Evolutionary conservation across 64 coral and sea anemone species (phyloP).

Genomic region (Montipora sp.): DNA sequence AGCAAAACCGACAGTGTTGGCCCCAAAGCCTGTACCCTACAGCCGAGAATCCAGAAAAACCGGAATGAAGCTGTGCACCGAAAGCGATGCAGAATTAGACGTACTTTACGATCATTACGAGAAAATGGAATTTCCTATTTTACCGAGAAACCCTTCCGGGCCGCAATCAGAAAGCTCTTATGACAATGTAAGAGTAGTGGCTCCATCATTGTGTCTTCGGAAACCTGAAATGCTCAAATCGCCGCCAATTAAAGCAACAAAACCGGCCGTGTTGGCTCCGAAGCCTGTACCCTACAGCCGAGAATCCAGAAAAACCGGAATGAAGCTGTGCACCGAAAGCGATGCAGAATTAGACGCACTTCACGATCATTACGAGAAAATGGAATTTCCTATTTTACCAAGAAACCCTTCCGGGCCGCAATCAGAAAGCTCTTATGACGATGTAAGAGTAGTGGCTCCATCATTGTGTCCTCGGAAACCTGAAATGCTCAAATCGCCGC

Average conservation of each 20-base stretch:
- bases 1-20: too few species aligned
- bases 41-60: background rate
- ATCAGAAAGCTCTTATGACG: background rate
- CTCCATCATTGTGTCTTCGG: background rate
- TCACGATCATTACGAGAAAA: slow-evolving; percentile 1
- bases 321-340: background rate
- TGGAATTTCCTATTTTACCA: background rate
- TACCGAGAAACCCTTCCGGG: background rate
- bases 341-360: background rate
- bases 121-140: background rate
- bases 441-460: background rate
- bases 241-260: background rate
- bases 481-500: background rate
- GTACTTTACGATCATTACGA: slow-evolving; percentile 1
- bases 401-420: background rate
- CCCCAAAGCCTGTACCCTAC: too few species aligned
- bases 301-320: background rate
- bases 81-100: background rate
- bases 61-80: background rate
- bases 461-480: background rate
- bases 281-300: background rate
- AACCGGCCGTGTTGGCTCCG: background rate
- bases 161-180: background rate
- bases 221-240: background rate
- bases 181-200: background rate